Percentiles rank a stretch among this genome's conserved stretches.
These are phyloP conservation scores for Leucopsar rothschildi DNA, from an alignment of 2,113 vertebrate genomes.

Conservation along the genomic window DNA sequence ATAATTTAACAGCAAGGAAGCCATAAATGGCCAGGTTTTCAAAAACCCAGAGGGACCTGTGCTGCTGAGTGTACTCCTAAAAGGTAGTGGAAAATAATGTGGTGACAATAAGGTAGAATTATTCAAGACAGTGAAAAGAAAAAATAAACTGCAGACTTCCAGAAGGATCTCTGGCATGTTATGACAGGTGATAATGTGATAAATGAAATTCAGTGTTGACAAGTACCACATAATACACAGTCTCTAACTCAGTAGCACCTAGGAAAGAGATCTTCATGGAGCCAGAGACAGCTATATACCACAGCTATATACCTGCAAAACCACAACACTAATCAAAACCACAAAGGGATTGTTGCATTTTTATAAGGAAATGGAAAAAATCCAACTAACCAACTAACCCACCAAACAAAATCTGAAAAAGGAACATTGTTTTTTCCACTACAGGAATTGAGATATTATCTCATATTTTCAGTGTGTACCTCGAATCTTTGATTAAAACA, in stretches of 20 bases:
- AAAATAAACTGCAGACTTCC: background rate
- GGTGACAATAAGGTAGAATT: background rate
- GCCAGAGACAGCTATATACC: background rate
- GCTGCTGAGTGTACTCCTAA: background rate
- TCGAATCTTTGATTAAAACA: background rate
- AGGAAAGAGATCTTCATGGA: background rate
- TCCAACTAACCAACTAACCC: background rate
- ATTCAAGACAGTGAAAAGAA: background rate
- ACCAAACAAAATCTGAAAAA: background rate
- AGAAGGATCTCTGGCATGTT: background rate
- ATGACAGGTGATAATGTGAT: background rate
- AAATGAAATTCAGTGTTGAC: background rate
- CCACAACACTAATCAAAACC: background rate
- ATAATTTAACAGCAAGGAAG: background rate
- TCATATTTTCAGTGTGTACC: background rate
- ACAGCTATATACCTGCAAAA: background rate
- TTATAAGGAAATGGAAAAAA: background rate
- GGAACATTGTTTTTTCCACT: background rate
- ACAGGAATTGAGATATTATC: background rate
- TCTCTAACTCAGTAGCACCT: background rate
- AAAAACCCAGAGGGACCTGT: background rate
- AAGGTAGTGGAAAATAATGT: background rate
- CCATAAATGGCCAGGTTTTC: background rate
- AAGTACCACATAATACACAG: background rate
- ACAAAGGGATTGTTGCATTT: background rate